Evolutionary conservation across 2,797 vertebrate genomes (phyloP), one percentile per base, ranked within the genome.

Genomic region (Holocentrus rufus): DNA sequence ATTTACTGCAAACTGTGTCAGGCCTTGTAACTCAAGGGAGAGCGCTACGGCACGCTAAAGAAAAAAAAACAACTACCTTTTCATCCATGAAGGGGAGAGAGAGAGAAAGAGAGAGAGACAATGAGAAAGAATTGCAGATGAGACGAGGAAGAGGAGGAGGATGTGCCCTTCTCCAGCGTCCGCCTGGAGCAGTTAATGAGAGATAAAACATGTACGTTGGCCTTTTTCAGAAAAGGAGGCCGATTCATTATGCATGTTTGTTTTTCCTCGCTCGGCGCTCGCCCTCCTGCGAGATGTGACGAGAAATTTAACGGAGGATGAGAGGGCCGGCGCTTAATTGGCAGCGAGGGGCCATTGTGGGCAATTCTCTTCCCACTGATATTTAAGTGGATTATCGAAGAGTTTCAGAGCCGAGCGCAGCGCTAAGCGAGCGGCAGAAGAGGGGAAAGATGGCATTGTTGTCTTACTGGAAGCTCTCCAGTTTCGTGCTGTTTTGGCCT

Each of bases 171-270:
- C 61, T 59, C 56, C 18, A 25, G 31, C 39, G 13, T 63, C 60
- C 57, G 72, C 49, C 39, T 14, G 8, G 44, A 76, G 13, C 49
- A 5, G 4, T 53, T 72, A 73, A 82, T 77, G 64, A 72, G 68
- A 61, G 65, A 69, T 77, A 61, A 85, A 81, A 74, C 60, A 68
- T 20, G 72, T 66, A 49, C 50, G 65, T 57, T 73, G 74, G 47
- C 67, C 76, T 84, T 79, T 79, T 71, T 54, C 49, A 66, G 69
- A 59, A 76, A 81, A 74, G 58, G 65, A 71, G 47, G 59, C 36
- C 2, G 39, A 74, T 85, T 85, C 70, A 83, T 87, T 85, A 88
- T 87, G 77, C 69, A 83, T 81, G 72, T 85, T 89, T 87, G 67
- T 73, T 70, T 82, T 79, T 64, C 60, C 61, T 55, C 39, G 72